Base-by-base conservation (phyloP, 53 echinoderm and acorn worm genomes). In the Crossaster papposus region DNA sequence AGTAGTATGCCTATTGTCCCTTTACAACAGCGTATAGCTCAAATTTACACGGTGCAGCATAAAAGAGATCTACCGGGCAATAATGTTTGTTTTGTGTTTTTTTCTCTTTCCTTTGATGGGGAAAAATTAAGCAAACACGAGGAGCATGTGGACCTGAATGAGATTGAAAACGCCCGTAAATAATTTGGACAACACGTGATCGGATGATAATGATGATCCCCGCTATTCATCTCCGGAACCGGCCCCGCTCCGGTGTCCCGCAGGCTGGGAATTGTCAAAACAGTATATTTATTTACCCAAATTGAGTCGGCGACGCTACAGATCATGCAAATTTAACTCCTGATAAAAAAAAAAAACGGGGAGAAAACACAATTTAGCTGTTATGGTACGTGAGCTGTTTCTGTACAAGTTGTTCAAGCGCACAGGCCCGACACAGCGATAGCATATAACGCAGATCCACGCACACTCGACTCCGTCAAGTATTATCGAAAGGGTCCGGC, bases 61-160 rank as follows among this genome's bases (percentile, higher is more conserved):
- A 36, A 35, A 34, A 55, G 68, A 82, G 65, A 82, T 82, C 82
- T 35, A 28, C 68, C 1, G 68, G 44, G 37, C 55, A 82, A 36
- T 73, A 35, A 65, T 82, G 68, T 82, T 82, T 82, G 82, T 82
- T 82, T 82, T 82, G 82, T 82, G 82, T 68, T 68, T 65, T 68
- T 65, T 23, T 44, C 38, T 7, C 38, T 9, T 44, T 68, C 82
- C 24, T 65, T 82, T 68, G 68, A 68, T 23, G 82, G 23, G 31
- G 2, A 73, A 65, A 68, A 64, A 64, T 81, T 82, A 34, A 64
- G 82, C 65, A 82, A 82, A 82, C 82, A 82, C 17, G 18, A 5
- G 34, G 65, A 36, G 82, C 82, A 82, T 82, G 82, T 30, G 65
- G 64, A 36, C 65, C 65, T 82, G 64, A 82, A 82, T 82, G 68